phyloP scores from a whole-genome alignment of 2,888 invertebrate genomes.

The Hylaea fasciaria region DNA sequence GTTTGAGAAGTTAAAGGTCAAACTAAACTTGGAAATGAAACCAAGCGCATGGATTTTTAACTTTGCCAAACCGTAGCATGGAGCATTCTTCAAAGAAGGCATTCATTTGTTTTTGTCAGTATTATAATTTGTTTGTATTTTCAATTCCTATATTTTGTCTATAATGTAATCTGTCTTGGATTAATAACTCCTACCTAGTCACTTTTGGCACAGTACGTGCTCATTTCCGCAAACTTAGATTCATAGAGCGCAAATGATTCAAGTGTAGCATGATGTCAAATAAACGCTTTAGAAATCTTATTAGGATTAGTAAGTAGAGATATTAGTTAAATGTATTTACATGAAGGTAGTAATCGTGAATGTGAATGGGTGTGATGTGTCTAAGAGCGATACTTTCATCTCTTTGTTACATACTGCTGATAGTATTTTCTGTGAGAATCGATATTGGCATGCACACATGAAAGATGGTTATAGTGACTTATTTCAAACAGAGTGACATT shows the following conservation, averaged over 20 bases:
- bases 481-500: slow-evolving; percentile 45
- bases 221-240: slow-evolving; percentile 12
- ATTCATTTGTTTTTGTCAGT: too few relatives aligned
- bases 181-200: slow-evolving; percentile 26
- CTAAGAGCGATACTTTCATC: slow-evolving; percentile 50
- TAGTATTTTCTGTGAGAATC: slow-evolving; percentile 55
- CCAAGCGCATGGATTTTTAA: too few relatives aligned
- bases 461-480: slow-evolving; percentile 49
- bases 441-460: slow-evolving; percentile 46
- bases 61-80: too few relatives aligned
- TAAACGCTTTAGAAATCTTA: slow-evolving; percentile 49
- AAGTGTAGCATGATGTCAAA: slow-evolving; percentile 46
- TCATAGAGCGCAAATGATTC: slow-evolving; percentile 24
- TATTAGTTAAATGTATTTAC: slow-evolving; percentile 35
- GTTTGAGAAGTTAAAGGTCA: too few relatives aligned
- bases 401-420: slow-evolving; percentile 60
- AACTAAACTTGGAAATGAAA: too few relatives aligned
- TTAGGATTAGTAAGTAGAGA: slow-evolving; percentile 32
- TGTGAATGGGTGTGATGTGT: slow-evolving; percentile 26
- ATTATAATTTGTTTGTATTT: slow-evolving; percentile 8
- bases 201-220: slow-evolving; percentile 24
- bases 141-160: not conserved
- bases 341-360: slow-evolving; percentile 36
- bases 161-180: slow-evolving; percentile 12
- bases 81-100: too few relatives aligned